These are phyloP conservation scores for Xiphydria camelus DNA, from an alignment of 2,888 invertebrate species.

Conservation along the genomic window DNA sequence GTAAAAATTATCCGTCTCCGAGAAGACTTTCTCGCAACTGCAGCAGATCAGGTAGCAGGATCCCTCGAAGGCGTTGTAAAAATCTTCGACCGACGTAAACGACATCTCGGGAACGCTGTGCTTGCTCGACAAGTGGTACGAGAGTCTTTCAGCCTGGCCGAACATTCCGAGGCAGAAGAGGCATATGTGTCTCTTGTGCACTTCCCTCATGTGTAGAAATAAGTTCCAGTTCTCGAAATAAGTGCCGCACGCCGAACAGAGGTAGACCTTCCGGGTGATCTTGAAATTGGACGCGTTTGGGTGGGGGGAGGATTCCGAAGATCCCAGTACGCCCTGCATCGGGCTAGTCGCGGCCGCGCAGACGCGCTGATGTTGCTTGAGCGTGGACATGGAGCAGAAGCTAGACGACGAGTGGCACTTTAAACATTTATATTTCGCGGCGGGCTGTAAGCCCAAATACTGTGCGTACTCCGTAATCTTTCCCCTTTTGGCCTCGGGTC, in stretches of 20 bases:
- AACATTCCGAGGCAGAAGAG: slow-evolving; percentile 84
- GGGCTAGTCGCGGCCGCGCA: slow-evolving; percentile 58
- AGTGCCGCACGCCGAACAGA: slow-evolving; percentile 80
- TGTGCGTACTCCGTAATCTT: slow-evolving; percentile 68
- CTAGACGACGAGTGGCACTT: slow-evolving; percentile 70
- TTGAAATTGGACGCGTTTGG: slow-evolving; percentile 61
- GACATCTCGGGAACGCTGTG: slow-evolving; percentile 76
- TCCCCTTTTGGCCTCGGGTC: slow-evolving; percentile 38
- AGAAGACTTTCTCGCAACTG: slow-evolving; percentile 77
- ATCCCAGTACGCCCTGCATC: slow-evolving; percentile 45
- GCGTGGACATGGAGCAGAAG: slow-evolving; percentile 67
- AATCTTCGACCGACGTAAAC: slow-evolving; percentile 70
- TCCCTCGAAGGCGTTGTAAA: slow-evolving; percentile 68
- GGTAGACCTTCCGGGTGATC: slow-evolving; percentile 76
- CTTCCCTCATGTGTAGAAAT: slow-evolving; percentile 81
- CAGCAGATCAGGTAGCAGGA: slow-evolving; percentile 80
- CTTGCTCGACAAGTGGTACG: slow-evolving; percentile 75
- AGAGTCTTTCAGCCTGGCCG: slow-evolving; percentile 76
- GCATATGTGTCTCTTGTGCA: slow-evolving; percentile 80
- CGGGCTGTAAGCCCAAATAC: slow-evolving; percentile 68
- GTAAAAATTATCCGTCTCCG: slow-evolving; percentile 75
- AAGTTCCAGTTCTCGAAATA: slow-evolving; percentile 87
- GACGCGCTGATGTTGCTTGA: slow-evolving; percentile 71
- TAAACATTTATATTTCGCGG: slow-evolving; percentile 73
- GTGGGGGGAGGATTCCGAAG: slow-evolving; percentile 53